Evolutionary conservation across 2,113 vertebrate species (phyloP), one percentile per base, ranked within the genome.

Genomic region (Pyrgilauda ruficollis): DNA sequence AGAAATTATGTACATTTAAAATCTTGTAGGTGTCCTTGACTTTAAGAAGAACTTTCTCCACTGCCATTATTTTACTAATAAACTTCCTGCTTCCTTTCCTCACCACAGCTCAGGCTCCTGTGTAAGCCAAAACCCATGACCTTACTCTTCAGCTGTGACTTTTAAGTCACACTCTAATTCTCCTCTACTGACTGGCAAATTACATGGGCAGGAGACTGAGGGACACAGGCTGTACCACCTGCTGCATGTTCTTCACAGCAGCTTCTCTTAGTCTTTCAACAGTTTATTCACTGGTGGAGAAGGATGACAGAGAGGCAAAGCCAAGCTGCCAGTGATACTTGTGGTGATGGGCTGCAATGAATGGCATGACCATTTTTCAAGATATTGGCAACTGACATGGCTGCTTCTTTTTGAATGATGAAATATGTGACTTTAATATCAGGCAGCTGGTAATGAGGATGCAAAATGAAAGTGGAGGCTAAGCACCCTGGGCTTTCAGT

Each of bases 241-340:
- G 95, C 96, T 96, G 80, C 68, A 89, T 44, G 37, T 46, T 96
- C 91, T 93, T 94, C 79, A 68, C 13, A 75, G 43, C 21, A 90
- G 84, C 76, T 93, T 95, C 96, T 67, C 84, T 81, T 91, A 93
- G 78, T 94, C 80, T 94, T 92, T 93, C 64, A 83, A 72, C 89
- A 92, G 86, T 92, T 96, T 90, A n/a, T 89, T 96, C 92, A 89
- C 84, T 35, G n/a, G 55, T 74, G 90, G 90, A 89, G 52, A 96
- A 94, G 93, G 77, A 94, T 87, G 62, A 84, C 84, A 94, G 47
- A 24, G 84, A 78, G 63, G 77, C 78, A 95, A 95, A 86, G 86
- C 70, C 49, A 58, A 77, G 58, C 81, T 96, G 87, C 63, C 89
- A 93, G 31, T 1, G 4, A 61, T 87, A 59, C 76, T 97, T 92